These are phyloP conservation scores for Labia minor DNA, from an alignment of 2,888 invertebrate genomes.

Conservation along the genomic window DNA sequence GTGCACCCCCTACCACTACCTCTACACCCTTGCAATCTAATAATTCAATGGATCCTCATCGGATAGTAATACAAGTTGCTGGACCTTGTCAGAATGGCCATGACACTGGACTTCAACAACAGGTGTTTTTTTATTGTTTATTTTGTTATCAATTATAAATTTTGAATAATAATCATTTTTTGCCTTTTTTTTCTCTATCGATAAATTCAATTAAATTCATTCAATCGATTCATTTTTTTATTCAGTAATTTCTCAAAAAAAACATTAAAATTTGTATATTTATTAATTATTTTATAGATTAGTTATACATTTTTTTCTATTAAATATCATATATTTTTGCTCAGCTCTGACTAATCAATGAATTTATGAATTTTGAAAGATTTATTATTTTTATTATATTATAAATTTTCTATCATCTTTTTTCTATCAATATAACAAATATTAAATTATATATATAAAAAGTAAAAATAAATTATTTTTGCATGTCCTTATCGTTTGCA, in stretches of 20 bases:
- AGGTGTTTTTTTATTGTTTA: constrained; percentile 16
- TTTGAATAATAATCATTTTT: background rate
- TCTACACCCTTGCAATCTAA: constrained; percentile 13
- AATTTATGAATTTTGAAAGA: no score
- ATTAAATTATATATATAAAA: no score
- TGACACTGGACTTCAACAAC: constrained; percentile 17
- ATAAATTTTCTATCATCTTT: no score
- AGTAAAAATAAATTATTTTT: background rate
- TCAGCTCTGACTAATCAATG: no score
- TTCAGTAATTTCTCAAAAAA: no score
- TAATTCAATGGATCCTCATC: constrained; percentile 47
- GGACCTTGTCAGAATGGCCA: constrained; percentile 34
- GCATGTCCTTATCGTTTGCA: background rate
- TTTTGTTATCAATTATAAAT: background rate
- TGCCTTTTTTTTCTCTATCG: background rate
- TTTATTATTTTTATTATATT: no score
- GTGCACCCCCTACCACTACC: constrained; percentile 20
- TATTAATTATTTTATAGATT: no score
- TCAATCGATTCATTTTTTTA: background rate
- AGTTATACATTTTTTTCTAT: no score
- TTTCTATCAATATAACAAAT: no score
- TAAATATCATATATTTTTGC: no score
- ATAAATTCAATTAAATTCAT: background rate
- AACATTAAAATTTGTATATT: no score
- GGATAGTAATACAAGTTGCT: constrained; percentile 74